Evolutionary conservation across 2,797 vertebrate genomes (phyloP).

Genomic region (Tokudaia muenninki): DNA sequence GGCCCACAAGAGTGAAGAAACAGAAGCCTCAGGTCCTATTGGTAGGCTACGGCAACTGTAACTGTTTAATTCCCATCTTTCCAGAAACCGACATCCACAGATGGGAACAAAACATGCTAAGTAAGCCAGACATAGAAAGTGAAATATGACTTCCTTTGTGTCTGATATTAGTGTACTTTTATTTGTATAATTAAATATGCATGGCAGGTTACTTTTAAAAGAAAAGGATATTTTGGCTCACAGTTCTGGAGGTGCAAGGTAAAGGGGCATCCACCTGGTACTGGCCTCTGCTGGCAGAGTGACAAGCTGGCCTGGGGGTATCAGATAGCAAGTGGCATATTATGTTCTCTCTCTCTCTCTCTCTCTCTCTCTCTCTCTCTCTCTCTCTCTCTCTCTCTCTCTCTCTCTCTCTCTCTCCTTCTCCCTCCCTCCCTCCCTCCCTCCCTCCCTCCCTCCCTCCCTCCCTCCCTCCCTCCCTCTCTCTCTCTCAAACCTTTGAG

Average conservation of each 20-base stretch:
- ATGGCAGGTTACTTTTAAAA: background rate
- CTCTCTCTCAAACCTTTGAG: background rate
- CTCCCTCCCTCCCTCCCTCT: background rate
- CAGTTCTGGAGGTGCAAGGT: background rate
- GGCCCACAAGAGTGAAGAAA: conserved; percentile 53
- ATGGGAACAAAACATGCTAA: background rate
- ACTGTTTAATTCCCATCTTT: background rate
- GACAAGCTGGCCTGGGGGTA: background rate
- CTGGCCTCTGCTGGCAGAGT: background rate
- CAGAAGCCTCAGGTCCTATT: background rate
- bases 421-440: background rate
- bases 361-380: background rate
- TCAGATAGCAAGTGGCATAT: background rate
- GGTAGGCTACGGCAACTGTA: background rate
- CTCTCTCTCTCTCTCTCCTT: background rate
- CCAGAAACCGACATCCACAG: background rate
- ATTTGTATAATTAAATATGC: background rate
- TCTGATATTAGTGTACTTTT: background rate
- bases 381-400: background rate
- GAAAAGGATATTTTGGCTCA: background rate
- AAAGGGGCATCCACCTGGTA: background rate
- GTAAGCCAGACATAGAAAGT: background rate
- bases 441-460: background rate
- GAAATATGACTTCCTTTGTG: background rate
- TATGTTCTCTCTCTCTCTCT: background rate